A percentile compares a stretch with the other conserved stretches of the same genome.
Conservation (phyloP, 2,797 vertebrate species). For the Aeoliscus strigatus region DNA sequence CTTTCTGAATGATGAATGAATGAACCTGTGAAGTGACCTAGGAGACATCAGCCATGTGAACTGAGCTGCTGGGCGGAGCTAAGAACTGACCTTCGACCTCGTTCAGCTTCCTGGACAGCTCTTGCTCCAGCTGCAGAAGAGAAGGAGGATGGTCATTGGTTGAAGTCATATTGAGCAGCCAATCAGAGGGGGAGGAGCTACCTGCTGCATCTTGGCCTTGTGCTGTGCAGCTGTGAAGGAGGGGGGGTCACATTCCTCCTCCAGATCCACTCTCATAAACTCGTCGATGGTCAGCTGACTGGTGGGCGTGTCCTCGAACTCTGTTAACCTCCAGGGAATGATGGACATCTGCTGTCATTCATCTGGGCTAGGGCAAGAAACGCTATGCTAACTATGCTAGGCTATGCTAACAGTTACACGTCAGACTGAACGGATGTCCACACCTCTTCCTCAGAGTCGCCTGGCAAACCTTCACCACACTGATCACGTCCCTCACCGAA, state of each 20-base stretch:
- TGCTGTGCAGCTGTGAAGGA: constrained; percentile 85
- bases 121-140: constrained; percentile 81
- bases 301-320: constrained; percentile 95
- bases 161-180: background rate
- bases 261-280: constrained; percentile 91
- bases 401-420: too few species aligned
- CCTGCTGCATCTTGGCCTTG: constrained; percentile 83
- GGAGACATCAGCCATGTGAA: too few species aligned
- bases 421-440: too few species aligned
- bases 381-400: too few species aligned
- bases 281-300: constrained; percentile 94
- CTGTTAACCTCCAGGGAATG: constrained; percentile 89
- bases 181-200: constrained; percentile 24
- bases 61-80: too few species aligned
- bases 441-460: constrained; percentile 89
- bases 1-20: too few species aligned
- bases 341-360: too few species aligned
- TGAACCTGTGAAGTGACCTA: too few species aligned
- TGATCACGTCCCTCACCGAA: constrained; percentile 89
- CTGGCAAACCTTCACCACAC: constrained; percentile 96
- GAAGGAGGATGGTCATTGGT: constrained; percentile 3
- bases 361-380: too few species aligned
- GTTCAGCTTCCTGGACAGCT: constrained; percentile 84
- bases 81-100: constrained; percentile 96
- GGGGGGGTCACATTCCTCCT: constrained; percentile 92